Evolutionary conservation across 2,113 vertebrate genomes (phyloP).

Genomic region (Jaculus jaculus): DNA sequence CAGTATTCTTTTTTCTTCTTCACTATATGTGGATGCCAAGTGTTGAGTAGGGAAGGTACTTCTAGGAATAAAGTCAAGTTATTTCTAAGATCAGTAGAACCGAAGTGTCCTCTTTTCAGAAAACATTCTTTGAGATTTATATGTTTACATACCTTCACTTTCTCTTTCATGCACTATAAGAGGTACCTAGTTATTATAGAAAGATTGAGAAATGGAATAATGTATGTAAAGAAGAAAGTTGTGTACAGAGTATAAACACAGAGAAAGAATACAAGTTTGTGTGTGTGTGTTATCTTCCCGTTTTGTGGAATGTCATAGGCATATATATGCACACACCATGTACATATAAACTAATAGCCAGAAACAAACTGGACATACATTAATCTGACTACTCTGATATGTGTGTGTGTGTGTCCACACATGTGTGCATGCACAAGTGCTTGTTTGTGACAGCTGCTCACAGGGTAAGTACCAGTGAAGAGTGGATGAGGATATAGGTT

Average conservation of each 20-base stretch:
- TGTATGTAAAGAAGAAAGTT: background rate
- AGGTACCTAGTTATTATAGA: background rate
- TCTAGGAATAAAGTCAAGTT: background rate
- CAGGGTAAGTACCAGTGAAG: background rate
- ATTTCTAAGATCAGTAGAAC: background rate
- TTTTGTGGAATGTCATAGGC: background rate
- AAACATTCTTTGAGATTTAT: background rate
- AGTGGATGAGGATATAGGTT: background rate
- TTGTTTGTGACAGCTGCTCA: background rate
- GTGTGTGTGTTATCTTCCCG: background rate
- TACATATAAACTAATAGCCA: too few relatives aligned
- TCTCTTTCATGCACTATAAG: background rate
- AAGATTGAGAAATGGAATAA: background rate
- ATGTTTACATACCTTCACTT: background rate
- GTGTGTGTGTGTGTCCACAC: background rate
- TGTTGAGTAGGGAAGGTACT: background rate
- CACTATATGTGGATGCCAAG: background rate
- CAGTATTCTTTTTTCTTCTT: background rate
- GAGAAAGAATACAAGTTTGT: background rate
- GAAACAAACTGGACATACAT: background rate
- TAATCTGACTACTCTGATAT: background rate
- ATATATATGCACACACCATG: background rate
- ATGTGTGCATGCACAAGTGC: too few relatives aligned
- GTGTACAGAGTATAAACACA: background rate
- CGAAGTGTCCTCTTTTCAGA: background rate